phyloP scores from a whole-genome alignment of 2,797 vertebrate genomes.

The Hyperoplus immaculatus region DNA sequence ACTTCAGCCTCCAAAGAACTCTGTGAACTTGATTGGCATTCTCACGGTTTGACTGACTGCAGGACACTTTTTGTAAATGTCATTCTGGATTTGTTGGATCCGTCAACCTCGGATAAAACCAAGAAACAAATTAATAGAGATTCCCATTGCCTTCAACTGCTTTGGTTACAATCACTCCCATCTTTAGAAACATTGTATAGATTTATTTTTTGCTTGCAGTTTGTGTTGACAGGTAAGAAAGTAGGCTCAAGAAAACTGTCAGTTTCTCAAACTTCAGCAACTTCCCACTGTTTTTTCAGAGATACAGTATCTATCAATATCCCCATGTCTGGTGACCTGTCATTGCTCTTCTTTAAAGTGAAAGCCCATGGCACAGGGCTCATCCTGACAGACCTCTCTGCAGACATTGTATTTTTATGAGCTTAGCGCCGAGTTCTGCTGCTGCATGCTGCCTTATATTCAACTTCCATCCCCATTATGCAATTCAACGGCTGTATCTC shows the following conservation, averaged over 20 bases:
- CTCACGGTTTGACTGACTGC: conserved; percentile 61
- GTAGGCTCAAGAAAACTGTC: conserved; percentile 40
- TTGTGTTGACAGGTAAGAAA: conserved; percentile 55
- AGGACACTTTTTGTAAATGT: conserved; percentile 68
- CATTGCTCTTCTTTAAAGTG: conserved; percentile 48
- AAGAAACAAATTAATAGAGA: conserved; percentile 44
- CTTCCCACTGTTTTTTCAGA: conserved; percentile 39
- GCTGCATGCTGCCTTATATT: conserved; percentile 25
- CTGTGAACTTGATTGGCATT: conserved; percentile 67
- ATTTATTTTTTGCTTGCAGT: neutral
- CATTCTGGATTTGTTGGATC: conserved; percentile 48
- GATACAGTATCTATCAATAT: conserved; percentile 48
- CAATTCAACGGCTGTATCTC: conserved; percentile 22
- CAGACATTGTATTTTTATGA: conserved; percentile 50
- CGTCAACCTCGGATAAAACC: conserved; percentile 51
- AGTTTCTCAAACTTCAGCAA: conserved; percentile 44
- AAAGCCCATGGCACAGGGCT: conserved; percentile 45
- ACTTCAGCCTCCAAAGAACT: conserved; percentile 46
- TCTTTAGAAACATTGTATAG: conserved; percentile 2
- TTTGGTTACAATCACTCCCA: conserved; percentile 40
- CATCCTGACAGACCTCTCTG: conserved; percentile 51
- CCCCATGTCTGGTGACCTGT: conserved; percentile 59
- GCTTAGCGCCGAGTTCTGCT: conserved; percentile 22
- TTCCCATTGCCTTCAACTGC: conserved; percentile 26
- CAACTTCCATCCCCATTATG: conserved; percentile 28